Percentiles rank a stretch among this genome's conserved stretches.
Evolutionary conservation across 2,113 vertebrate genomes (phyloP).

Genomic region (Eptesicus fuscus): DNA sequence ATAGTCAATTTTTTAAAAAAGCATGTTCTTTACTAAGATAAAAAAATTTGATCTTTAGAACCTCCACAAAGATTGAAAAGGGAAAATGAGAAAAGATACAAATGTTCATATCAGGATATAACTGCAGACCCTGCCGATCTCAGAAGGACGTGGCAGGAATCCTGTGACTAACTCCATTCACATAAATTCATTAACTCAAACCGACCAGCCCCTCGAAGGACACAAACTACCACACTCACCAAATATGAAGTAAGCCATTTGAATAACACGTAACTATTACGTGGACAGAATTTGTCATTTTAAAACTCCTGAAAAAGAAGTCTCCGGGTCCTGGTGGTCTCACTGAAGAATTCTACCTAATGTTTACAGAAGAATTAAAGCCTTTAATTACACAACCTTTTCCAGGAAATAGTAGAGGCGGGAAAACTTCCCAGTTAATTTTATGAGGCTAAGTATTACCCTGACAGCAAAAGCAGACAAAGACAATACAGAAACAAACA

Average conservation of each 20-base stretch:
- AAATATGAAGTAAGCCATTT: not conserved
- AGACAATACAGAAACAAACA: not conserved
- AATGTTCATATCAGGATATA: not conserved
- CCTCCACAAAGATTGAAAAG: slow-evolving; percentile 11
- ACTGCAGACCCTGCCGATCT: not conserved
- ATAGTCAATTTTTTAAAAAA: not conserved
- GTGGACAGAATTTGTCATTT: not conserved
- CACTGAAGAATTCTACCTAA: not conserved
- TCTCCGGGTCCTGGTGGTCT: not conserved
- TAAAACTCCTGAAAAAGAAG: not conserved
- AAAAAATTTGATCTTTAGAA: slow-evolving; percentile 19
- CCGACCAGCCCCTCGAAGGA: not conserved
- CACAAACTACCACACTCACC: not conserved
- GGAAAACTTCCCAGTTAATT: not conserved
- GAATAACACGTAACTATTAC: not conserved
- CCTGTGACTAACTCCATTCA: not conserved
- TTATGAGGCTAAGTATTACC: not conserved
- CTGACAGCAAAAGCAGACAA: not conserved
- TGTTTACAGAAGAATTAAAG: not conserved
- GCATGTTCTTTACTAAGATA: not conserved
- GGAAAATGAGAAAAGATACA: not conserved
- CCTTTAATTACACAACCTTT: not conserved
- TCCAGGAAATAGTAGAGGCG: not conserved
- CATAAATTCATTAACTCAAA: not conserved
- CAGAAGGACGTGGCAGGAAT: not conserved